phyloP scores from a whole-genome alignment of 2,113 vertebrate genomes.

The Esox niger region DNA sequence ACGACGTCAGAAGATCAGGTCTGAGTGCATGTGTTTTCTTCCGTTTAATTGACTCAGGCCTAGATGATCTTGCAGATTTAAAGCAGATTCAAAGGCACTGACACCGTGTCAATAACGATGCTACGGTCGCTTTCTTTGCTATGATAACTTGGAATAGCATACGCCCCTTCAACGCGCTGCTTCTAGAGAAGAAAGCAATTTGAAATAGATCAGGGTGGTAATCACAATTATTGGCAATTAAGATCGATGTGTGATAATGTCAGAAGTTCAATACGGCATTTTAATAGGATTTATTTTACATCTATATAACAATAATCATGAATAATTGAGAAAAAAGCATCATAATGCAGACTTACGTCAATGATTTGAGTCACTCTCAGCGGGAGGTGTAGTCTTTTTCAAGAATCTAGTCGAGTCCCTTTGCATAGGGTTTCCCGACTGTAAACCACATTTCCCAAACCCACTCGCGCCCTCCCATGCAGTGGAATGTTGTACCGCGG shows the following conservation, averaged over 20 bases:
- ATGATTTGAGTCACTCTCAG: neutral
- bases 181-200: neutral
- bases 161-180: neutral
- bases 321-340: neutral
- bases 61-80: neutral
- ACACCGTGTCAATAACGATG: neutral
- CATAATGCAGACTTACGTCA: neutral
- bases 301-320: neutral
- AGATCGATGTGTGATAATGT: neutral
- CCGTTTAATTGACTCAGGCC: neutral
- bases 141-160: neutral
- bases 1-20: constrained; percentile 4
- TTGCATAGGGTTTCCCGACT: neutral
- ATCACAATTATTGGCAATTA: neutral
- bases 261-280: neutral
- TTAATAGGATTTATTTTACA: no score
- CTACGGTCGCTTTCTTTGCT: neutral
- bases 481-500: constrained; percentile 9
- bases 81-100: neutral
- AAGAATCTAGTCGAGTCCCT: neutral
- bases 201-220: neutral
- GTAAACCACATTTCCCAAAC: neutral
- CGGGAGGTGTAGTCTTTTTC: neutral
- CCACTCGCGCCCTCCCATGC: neutral
- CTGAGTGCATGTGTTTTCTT: neutral